Base-by-base conservation (phyloP, 1,140 invertebrate species). In the Matsumurasca onukii region DNA sequence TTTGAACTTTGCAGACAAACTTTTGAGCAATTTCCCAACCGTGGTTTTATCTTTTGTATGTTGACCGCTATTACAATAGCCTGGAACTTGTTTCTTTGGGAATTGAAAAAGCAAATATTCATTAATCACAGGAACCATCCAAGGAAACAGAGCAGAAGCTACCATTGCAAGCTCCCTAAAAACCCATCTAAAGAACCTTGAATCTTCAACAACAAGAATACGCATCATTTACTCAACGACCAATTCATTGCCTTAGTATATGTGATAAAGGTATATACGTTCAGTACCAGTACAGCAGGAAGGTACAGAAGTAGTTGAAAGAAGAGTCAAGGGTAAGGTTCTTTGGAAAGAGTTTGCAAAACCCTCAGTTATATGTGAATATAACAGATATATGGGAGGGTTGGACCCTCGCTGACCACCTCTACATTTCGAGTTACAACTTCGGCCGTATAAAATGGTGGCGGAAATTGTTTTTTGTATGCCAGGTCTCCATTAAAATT, bases 361-460 rank as follows among this genome's bases (percentile, higher is more conserved):
- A 31, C 66, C 66, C 27, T 39, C 12, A 2, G 51, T 67, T 67
- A 17, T n/a, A n/a, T 67, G 66, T 61, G 24, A 67, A 25, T 67
- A 67, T 55, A 67, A 67, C 51, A 55, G 48, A 25, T 31, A 29
- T 15, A 61, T 67, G 55, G 51, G 55, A 5, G 51, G 51, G 1
- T n/a, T 61, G 1, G 55, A 67, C n/a, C 61, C n/a, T 31, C 17
- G 51, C 49, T 1, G 29, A 67, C 34, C 17, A 59, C n/a, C n/a
- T n/a, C 25, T 57, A 61, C 29, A 51, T 57, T 24, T 63, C 61
- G 2, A 63, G 27, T n/a, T 63, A 63, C 20, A 29, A 12, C 29
- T 63, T 63, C 22, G 29, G 22, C 3, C 13, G 27, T 1, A 61
- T 39, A 61, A 67, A 67, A 30, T 30, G 22, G 66, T 67, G 66